Evolutionary conservation across 1,140 invertebrate genomes (phyloP), one percentile per base, ranked within the genome.

Genomic region (Achroia grisella): DNA sequence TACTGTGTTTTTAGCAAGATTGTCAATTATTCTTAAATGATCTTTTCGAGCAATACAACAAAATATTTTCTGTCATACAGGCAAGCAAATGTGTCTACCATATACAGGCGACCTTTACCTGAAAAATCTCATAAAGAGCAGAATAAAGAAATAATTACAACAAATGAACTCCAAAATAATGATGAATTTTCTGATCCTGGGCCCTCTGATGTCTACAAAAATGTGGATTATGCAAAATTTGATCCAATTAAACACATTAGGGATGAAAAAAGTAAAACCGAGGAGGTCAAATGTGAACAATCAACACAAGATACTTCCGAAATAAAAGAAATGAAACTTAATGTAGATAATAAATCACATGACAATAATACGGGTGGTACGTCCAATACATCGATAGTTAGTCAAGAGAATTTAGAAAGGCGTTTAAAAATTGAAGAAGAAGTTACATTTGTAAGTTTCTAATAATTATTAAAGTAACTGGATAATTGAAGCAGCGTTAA

Each of bases 81-180:
- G 48, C 79, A 92, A 77, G 91, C 90, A 13, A 90, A 91, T 83
- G 87, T 91, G 5, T 90, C 89, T 52, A 70, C 82, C 37, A 64
- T 83, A 11, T 81, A 81, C 46, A 49, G 73, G 17, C 44, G 52
- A 10, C 51, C 59, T 13, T 45, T 56, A 17, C 28, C 57, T 39
- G 57, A 61, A 29, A 67, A 72, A 39, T 31, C 14, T 9, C 27
- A 28, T 17, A 49, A 44, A 29, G 11, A 29, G 8, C n/a, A 40
- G 31, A 45, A 40, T 15, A 28, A 44, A 32, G 13, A 36, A 58
- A 6, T 6, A 46, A 49, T 10, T 28, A 33, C 10, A 54, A 17
- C 40, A 49, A 8, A 37, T 4, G 1, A 43, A 45, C 15, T 39
- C 50, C 10, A 15, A 13, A 39, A 45, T 47, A 45, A 27, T 32